Conservation (phyloP, 2,797 vertebrate species). For the Artibeus lituratus region DNA sequence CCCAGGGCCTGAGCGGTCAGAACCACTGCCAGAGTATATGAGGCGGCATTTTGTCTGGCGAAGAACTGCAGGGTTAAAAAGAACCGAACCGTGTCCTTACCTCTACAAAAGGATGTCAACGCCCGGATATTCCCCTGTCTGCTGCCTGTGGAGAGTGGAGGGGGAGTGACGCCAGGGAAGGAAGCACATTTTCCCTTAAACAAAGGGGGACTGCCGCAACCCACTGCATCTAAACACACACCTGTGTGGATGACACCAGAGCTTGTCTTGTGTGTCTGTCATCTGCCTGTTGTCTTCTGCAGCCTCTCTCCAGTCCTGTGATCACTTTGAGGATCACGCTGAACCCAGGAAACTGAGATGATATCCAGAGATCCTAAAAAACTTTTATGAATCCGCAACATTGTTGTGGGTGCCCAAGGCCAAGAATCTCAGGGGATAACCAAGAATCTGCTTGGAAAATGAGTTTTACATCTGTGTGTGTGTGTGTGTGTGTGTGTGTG, state of each 20-base stretch:
- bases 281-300: not conserved
- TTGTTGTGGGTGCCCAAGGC: no score
- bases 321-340: not conserved
- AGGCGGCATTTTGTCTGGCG: not conserved
- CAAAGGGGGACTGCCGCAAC: not conserved
- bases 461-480: not conserved
- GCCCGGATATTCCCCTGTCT: not conserved
- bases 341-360: not conserved
- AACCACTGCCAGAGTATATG: not conserved
- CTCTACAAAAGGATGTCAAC: not conserved
- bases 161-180: not conserved
- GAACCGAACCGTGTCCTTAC: not conserved
- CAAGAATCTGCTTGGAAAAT: not conserved
- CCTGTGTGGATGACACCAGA: not conserved
- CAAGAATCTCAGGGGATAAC: not conserved
- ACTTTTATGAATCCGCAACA: not conserved
- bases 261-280: not conserved
- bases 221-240: not conserved
- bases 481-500: not conserved
- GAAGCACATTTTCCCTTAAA: not conserved
- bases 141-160: not conserved
- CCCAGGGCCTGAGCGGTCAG: not conserved
- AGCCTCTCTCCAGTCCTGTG: not conserved
- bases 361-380: not conserved
- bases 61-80: not conserved